Evolutionary conservation across 53 echinoderm and acorn worm species (phyloP), one percentile per base, ranked within the genome.

Genomic region (Paracentrotus lividus): DNA sequence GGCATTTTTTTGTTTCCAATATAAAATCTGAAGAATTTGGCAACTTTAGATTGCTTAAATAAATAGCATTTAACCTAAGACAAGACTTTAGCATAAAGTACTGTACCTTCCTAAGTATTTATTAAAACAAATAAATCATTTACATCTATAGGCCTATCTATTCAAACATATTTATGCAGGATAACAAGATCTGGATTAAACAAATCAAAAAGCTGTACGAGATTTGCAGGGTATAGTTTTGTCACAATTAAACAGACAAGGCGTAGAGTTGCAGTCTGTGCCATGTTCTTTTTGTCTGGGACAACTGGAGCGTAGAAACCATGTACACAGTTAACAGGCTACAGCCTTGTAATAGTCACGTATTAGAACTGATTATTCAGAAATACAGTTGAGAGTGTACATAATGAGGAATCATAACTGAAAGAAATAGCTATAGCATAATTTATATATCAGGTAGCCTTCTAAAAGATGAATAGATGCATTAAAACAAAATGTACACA

Each of bases 291-390:
- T n/a, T 78, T 78, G 8, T 78, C 81, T 9, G 47, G 44, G 81
- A n/a, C n/a, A 81, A 45, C 24, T 81, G 20, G 81, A 81, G 81
- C 81, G 47, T 45, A 81, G 24, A 24, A 27, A 42, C 77, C n/a
- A n/a, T 44, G 81, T 81, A 81, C 81, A 81, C 24, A 20, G 47
- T 47, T 8, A 5, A 43, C n/a, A 81, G n/a, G 16, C 3, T 2
- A 3, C 81, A 45, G 44, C 81, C 81, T 81, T 45, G 81, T 81
- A 81, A 44, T 47, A 47, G 81, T 81, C 81, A 47, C 81, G 81
- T 47, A n/a, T 81, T 81, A 81, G 81, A 26, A 23, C 26, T 81
- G n/a, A 44, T 72, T 20, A 72, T 36, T 40, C 5, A 38, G 32
- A 18, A 69, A 69, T 36, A 66, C 21, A 21, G 66, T 32, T 66